Evolutionary conservation across 1,140 invertebrate species (phyloP), one percentile per base, ranked within the genome.

Genomic region (Daktulosphaira vitifoliae): DNA sequence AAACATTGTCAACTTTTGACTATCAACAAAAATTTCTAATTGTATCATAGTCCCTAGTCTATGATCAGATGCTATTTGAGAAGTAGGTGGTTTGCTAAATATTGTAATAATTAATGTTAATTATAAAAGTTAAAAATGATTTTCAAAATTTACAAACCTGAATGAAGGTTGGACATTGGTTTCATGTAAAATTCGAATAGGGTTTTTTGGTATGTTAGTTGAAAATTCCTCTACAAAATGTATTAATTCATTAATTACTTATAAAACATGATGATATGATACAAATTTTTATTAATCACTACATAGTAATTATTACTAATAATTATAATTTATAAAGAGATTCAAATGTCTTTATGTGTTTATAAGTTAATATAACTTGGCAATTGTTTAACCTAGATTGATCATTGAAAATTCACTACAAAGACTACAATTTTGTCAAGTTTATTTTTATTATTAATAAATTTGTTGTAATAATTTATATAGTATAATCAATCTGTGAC

Each of bases 1-100:
- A 73, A 81, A 75, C 4, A 86, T 85, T 0, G 76, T 73, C 67
- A 79, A 78, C 6, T 72, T 73, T 62, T 78, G 70, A 0, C 81
- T 81, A 46, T 78, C 74, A 59, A 82, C 7, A 1, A 26, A 20
- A n/a, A 49, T 49, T 0, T 50, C 22, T 18, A 50, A 38, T 11
- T 49, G 20, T 0, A 49, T 22, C 44, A 66, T 49, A 0, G 53
- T 46, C 23, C 26, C 42, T 25, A 66, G 5, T 3, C 33, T 39
- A 33, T 29, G 53, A 11, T 22, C 2, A 0, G 13, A 0, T 18
- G 65, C 23, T n/a, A n/a, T 1, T 0, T 2, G 0, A 38, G 23
- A 37, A 25, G 25, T 33, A 4, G 25, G 7, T 29, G 50, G 50
- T 44, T 42, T 65, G 42, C 65, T 54, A 26, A 13, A 65, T 37